Evolutionary conservation across 1,140 invertebrate species (phyloP).

Genomic region (Drosophila sulfurigaster): DNA sequence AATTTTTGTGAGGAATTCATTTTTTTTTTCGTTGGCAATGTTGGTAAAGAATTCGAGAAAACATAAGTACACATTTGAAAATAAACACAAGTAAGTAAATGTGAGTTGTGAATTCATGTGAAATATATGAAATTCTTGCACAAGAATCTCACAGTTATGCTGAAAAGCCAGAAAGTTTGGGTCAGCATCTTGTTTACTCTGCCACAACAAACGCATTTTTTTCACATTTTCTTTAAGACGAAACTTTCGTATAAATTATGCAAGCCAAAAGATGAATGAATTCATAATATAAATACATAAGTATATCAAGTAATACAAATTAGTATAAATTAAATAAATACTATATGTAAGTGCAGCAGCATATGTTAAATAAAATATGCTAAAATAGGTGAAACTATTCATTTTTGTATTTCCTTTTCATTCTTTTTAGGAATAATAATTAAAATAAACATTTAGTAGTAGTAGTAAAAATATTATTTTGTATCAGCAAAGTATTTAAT

Average conservation of each 20-base stretch:
- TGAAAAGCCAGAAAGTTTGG: background rate
- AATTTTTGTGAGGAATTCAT: background rate
- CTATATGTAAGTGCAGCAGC: too few relatives aligned
- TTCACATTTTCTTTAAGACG: background rate
- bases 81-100: background rate
- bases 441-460: too few relatives aligned
- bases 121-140: conserved; percentile 5
- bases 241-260: background rate
- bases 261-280: too few relatives aligned
- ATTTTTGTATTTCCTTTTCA: too few relatives aligned
- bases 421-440: too few relatives aligned
- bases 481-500: too few relatives aligned
- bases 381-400: too few relatives aligned
- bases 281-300: too few relatives aligned
- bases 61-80: background rate
- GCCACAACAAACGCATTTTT: background rate
- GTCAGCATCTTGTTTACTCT: background rate
- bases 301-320: too few relatives aligned
- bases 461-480: too few relatives aligned
- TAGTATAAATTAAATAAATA: too few relatives aligned
- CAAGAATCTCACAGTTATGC: background rate
- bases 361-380: too few relatives aligned
- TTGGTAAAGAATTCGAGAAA: background rate
- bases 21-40: background rate
- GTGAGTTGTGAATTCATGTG: conserved; percentile 1